Evolutionary conservation across 2,797 vertebrate genomes (phyloP).

Genomic region (Molossus molossus): DNA sequence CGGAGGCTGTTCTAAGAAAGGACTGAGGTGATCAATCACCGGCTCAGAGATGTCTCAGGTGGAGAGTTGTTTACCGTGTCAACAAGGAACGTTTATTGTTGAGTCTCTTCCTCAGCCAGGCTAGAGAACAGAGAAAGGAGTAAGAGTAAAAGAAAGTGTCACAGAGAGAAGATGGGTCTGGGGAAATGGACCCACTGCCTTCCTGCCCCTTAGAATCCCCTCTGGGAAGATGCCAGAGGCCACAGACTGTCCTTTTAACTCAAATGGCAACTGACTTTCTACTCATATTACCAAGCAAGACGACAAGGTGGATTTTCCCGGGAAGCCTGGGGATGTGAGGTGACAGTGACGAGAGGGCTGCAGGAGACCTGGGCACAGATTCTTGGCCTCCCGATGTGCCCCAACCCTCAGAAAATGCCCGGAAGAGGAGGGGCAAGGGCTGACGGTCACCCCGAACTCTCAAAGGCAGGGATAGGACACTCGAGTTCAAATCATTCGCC

Average conservation of each 20-base stretch:
- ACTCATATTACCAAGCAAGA: not conserved
- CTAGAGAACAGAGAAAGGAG: not conserved
- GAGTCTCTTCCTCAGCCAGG: not conserved
- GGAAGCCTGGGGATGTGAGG: not conserved
- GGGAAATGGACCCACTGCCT: not conserved
- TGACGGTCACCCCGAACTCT: not conserved
- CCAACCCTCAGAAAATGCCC: not conserved
- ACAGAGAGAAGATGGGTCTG: not conserved
- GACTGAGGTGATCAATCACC: constrained; percentile 58
- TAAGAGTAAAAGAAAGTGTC: not conserved
- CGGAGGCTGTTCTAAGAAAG: constrained; percentile 85
- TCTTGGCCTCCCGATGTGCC: not conserved
- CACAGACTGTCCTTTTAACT: not conserved
- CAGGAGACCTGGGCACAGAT: not conserved
- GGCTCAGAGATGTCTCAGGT: constrained; percentile 21
- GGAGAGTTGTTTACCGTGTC: not conserved
- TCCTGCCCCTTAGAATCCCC: not conserved
- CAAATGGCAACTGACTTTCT: not conserved
- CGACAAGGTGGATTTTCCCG: not conserved
- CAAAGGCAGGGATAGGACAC: not conserved
- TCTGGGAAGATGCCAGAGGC: not conserved
- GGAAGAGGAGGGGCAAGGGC: fast-evolving
- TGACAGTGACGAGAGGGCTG: not conserved
- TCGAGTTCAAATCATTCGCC: not conserved
- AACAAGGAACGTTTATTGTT: not conserved